Percentiles rank a stretch among this genome's conserved stretches.
phyloP scores from a whole-genome alignment of 2,113 vertebrate species.

The Ia io region DNA sequence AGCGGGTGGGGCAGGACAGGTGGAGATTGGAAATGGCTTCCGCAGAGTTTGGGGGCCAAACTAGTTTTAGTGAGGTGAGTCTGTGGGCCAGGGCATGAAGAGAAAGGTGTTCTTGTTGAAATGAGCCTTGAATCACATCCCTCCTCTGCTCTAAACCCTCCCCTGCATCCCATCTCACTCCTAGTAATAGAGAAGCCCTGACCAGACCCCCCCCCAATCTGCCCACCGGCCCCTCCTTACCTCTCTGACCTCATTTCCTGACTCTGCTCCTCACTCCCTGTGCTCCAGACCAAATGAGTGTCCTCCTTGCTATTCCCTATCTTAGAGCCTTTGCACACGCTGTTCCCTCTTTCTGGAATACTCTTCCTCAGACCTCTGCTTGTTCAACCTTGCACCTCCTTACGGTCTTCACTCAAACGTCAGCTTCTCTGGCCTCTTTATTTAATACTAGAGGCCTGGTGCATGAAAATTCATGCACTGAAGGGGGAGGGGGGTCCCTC shows the following conservation, averaged over 20 bases:
- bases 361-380: background rate
- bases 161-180: background rate
- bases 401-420: background rate
- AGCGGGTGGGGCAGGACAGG: background rate
- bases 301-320: accelerated
- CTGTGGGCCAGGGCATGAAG: background rate
- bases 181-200: background rate
- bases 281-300: background rate
- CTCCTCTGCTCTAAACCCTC: background rate
- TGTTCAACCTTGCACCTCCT: background rate
- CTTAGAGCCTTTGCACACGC: background rate
- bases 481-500: too few relatives aligned
- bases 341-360: too few relatives aligned
- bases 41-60: background rate
- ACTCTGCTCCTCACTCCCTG: background rate
- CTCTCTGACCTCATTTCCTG: background rate
- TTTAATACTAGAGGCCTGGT: too few relatives aligned
- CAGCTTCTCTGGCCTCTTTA: background rate
- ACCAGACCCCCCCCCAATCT: accelerated
- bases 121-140: background rate
- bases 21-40: background rate
- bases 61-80: too few relatives aligned
- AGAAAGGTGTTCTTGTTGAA: background rate
- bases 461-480: too few relatives aligned
- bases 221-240: background rate